phyloP scores from a whole-genome alignment of 2,113 vertebrate genomes.

The Siniperca chuatsi region DNA sequence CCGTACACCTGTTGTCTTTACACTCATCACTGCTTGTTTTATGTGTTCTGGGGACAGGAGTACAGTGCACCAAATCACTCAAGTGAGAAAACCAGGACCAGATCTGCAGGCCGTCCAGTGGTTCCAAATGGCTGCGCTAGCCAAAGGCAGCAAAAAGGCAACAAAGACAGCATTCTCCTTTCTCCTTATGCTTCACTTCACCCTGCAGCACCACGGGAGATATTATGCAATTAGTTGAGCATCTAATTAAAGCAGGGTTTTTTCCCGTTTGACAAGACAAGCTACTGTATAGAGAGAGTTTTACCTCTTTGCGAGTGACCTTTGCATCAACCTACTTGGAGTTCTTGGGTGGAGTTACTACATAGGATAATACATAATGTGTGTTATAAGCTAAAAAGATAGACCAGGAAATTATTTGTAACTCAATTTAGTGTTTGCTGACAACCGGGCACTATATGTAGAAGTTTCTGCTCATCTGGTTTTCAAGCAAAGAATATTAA shows the following conservation, averaged over 20 bases:
- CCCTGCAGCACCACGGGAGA: slow-evolving; percentile 24
- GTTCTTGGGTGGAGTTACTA: not conserved
- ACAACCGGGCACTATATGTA: not conserved
- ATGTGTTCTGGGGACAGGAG: not conserved
- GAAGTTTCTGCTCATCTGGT: too few relatives aligned
- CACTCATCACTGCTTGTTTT: not conserved
- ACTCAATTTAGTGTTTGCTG: not conserved
- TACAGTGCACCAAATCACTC: not conserved
- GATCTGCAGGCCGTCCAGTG: not conserved
- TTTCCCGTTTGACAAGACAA: slow-evolving; percentile 15
- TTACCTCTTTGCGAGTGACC: slow-evolving; percentile 8
- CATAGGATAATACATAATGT: not conserved
- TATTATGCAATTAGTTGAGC: slow-evolving; percentile 61
- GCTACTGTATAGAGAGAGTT: slow-evolving; percentile 1
- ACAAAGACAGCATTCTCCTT: slow-evolving; percentile 74
- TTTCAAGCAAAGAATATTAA: too few relatives aligned
- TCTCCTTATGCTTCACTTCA: slow-evolving; percentile 61
- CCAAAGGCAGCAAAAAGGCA: slow-evolving; percentile 30
- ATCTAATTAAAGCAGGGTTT: slow-evolving; percentile 56
- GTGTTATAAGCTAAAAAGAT: not conserved
- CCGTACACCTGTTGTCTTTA: not conserved
- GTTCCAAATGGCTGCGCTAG: slow-evolving; percentile 12
- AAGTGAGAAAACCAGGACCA: slow-evolving; percentile 6
- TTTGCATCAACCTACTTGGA: not conserved
- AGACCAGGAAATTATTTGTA: not conserved